Conservation (phyloP, 2,113 vertebrate species). For the Dinomys branickii region DNA sequence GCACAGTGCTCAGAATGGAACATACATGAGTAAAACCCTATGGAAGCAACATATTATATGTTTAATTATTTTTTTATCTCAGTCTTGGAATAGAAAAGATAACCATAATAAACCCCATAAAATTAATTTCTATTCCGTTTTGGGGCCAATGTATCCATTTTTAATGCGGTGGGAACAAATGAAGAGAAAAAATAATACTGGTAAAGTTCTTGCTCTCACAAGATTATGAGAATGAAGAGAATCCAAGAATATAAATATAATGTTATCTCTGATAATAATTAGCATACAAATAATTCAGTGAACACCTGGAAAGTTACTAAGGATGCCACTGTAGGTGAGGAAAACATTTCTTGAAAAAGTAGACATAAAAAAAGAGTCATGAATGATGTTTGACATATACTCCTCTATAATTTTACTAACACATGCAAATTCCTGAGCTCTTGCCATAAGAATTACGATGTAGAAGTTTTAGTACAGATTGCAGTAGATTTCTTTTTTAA, state of each 20-base stretch:
- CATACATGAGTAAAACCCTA: neutral
- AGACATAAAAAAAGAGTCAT: neutral
- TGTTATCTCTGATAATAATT: neutral
- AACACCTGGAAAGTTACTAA: neutral
- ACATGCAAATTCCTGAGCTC: neutral
- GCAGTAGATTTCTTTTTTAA: neutral
- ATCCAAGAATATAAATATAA: neutral
- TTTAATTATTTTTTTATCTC: neutral
- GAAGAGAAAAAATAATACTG: neutral
- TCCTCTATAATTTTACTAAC: neutral
- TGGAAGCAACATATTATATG: constrained; percentile 1
- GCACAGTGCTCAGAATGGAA: neutral
- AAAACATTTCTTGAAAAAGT: neutral
- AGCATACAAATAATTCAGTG: neutral
- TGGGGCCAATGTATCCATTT: neutral
- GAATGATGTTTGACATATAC: neutral
- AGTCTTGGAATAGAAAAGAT: neutral
- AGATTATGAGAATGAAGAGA: neutral
- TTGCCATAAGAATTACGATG: neutral
- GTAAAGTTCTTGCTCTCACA: neutral
- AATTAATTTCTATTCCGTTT: neutral
- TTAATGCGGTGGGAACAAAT: neutral
- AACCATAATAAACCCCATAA: neutral
- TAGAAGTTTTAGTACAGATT: neutral
- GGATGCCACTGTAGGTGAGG: neutral